Conservation (phyloP, 2,113 vertebrate species). For the Pygoscelis antarcticus region DNA sequence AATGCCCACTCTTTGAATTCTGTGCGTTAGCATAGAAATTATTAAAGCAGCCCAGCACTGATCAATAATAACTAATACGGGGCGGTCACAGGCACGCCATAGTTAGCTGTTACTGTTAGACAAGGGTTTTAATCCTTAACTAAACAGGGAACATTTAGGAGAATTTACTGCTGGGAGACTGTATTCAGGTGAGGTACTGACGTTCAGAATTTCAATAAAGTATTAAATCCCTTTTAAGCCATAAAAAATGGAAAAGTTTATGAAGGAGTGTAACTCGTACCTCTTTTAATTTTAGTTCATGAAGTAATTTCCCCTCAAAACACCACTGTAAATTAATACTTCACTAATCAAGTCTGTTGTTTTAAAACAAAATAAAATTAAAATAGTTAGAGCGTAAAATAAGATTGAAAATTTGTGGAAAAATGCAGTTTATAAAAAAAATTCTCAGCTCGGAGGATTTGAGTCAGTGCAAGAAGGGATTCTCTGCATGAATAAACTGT, state of each 20-base stretch:
- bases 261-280: not conserved
- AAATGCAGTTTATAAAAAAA: not conserved
- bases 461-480: not conserved
- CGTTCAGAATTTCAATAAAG: not conserved
- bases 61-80: constrained; percentile 25
- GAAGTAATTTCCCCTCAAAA: not conserved
- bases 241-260: not conserved
- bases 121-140: constrained; percentile 19
- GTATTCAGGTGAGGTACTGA: not conserved
- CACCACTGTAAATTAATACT: not conserved
- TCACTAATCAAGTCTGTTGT: not conserved
- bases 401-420: not conserved
- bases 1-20: not conserved
- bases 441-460: not conserved
- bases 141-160: constrained; percentile 30
- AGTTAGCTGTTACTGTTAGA: not conserved
- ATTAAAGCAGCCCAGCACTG: not conserved
- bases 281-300: not conserved
- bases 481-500: constrained; percentile 18
- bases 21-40: constrained; percentile 22
- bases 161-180: constrained; percentile 17
- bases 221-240: constrained; percentile 26
- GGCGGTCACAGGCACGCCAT: not conserved
- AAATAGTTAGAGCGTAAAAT: not conserved
- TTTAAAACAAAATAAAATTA: not conserved